Percentiles rank a stretch among this genome's conserved stretches.
Conservation (phyloP, 2,888 invertebrate genomes). For the Chouioia cunea region DNA sequence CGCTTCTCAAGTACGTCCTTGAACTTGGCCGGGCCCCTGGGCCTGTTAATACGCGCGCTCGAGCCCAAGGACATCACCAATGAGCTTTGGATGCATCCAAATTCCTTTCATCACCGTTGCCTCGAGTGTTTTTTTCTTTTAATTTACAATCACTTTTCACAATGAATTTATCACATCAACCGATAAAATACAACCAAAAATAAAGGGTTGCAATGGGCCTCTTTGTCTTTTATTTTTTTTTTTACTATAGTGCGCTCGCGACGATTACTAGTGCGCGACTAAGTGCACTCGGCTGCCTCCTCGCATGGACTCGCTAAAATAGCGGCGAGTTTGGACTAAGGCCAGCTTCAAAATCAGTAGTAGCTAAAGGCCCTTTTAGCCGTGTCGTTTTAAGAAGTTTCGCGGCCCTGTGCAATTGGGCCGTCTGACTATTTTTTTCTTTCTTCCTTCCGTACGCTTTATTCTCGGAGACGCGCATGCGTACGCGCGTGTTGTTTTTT, state of each 20-base stretch:
- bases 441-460: no score
- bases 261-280: constrained; percentile 46
- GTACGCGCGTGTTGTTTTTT: no score
- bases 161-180: no score
- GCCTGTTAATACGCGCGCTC: constrained; percentile 60
- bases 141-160: not conserved
- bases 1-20: constrained; percentile 69
- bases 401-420: no score
- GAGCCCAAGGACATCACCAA: constrained; percentile 56
- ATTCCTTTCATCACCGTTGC: not conserved
- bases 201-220: no score
- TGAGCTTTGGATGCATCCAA: not conserved
- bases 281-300: not conserved
- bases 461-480: no score
- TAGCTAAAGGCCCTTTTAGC: no score
- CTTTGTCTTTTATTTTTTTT: not conserved
- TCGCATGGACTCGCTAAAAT: constrained; percentile 33
- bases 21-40: constrained; percentile 68
- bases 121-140: not conserved
- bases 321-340: constrained; percentile 1
- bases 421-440: no score
- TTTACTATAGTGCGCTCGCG: constrained; percentile 1
- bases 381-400: no score
- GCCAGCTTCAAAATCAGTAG: no score
- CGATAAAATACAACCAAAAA: no score